Conservation (phyloP, 2,888 invertebrate species). For the Melolontha melolontha region DNA sequence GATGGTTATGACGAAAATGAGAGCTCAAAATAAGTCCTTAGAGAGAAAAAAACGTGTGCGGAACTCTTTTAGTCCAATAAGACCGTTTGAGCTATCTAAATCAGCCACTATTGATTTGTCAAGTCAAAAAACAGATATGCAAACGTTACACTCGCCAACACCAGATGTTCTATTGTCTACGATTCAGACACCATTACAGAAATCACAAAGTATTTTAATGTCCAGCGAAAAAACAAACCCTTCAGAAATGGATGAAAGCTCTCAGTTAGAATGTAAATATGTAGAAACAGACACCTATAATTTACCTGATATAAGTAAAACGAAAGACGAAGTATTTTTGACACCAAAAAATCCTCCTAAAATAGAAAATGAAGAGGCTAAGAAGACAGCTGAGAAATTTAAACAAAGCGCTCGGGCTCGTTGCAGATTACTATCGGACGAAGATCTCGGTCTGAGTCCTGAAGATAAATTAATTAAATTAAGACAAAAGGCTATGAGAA, state of each 20-base stretch:
- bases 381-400: conserved; percentile 70
- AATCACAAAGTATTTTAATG: conserved; percentile 51
- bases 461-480: conserved; percentile 73
- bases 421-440: conserved; percentile 77
- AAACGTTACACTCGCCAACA: conserved; percentile 46
- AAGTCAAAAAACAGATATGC: conserved; percentile 31
- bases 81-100: conserved; percentile 59
- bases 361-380: conserved; percentile 65
- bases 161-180: conserved; percentile 60
- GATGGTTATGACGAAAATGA: conserved; percentile 83
- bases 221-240: conserved; percentile 6
- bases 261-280: conserved; percentile 1
- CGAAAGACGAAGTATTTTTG: conserved; percentile 56
- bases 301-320: conserved; percentile 58
- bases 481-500: conserved; percentile 63
- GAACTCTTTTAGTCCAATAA: conserved; percentile 61
- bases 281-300: conserved; percentile 60
- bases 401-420: conserved; percentile 73
- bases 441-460: conserved; percentile 79
- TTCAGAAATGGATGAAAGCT: not conserved
- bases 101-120: conserved; percentile 59
- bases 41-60: conserved; percentile 71
- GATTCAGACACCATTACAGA: conserved; percentile 54
- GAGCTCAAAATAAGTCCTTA: conserved; percentile 74
- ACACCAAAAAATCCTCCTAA: conserved; percentile 69